A percentile compares a stretch with the other conserved stretches of the same genome.
phyloP scores from a whole-genome alignment of 2,797 vertebrate genomes.

The Epinephelus coioides region DNA sequence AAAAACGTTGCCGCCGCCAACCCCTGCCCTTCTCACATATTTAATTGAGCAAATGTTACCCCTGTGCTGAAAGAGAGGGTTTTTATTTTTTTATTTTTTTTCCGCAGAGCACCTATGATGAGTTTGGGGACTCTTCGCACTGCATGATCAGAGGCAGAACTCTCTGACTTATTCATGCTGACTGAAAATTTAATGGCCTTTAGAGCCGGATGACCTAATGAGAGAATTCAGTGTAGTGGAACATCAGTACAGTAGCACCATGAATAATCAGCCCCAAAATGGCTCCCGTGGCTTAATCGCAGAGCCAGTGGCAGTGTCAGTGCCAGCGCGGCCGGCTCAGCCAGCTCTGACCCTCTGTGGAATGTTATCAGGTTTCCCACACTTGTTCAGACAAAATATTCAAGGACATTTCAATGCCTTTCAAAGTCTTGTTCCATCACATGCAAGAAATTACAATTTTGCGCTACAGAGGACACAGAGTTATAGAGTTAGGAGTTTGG shows the following conservation, averaged over 20 bases:
- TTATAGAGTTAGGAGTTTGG: constrained; percentile 51
- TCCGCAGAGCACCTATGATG: constrained; percentile 69
- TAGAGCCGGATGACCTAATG: constrained; percentile 82
- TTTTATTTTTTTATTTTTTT: neutral
- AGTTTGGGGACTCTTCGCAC: constrained; percentile 73
- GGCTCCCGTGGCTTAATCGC: constrained; percentile 72
- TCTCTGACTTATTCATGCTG: constrained; percentile 85
- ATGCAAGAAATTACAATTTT: constrained; percentile 69
- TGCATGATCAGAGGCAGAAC: constrained; percentile 77
- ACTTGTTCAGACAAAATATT: constrained; percentile 74
- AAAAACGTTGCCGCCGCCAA: constrained; percentile 54
- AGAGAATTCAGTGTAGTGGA: constrained; percentile 80
- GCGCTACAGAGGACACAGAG: constrained; percentile 48
- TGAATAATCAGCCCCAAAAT: constrained; percentile 83
- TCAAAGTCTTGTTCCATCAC: constrained; percentile 67
- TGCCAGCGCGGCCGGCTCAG: constrained; percentile 67
- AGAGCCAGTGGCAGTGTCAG: constrained; percentile 57
- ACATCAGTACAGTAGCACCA: constrained; percentile 76
- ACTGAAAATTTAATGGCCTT: constrained; percentile 85
- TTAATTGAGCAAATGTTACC: constrained; percentile 79
- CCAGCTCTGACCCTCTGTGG: constrained; percentile 74
- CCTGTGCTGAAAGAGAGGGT: constrained; percentile 34
- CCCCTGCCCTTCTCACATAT: constrained; percentile 66
- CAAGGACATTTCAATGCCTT: constrained; percentile 73
- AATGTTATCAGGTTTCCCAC: constrained; percentile 82